Evolutionary conservation across 2,797 vertebrate genomes (phyloP).

Genomic region (Siniperca scherzeri): DNA sequence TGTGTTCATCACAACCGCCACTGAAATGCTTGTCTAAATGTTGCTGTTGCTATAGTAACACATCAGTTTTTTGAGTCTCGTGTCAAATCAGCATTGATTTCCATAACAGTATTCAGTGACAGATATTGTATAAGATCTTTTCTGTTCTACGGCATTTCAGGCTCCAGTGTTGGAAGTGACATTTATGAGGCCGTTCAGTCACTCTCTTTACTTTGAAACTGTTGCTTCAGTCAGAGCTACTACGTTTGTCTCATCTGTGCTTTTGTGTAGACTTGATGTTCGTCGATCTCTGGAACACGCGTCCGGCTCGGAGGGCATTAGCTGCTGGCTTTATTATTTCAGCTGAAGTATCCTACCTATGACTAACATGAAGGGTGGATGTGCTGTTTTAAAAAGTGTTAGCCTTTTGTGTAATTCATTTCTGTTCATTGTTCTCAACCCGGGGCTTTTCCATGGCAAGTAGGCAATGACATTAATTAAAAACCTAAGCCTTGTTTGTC

Average conservation of each 20-base stretch:
- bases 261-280: constrained; percentile 49
- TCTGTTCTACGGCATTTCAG: constrained; percentile 42
- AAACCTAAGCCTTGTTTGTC: constrained; percentile 63
- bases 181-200: constrained; percentile 18
- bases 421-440: constrained; percentile 61
- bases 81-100: constrained; percentile 37
- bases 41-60: constrained; percentile 66
- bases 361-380: constrained; percentile 64
- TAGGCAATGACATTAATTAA: constrained; percentile 54
- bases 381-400: constrained; percentile 67
- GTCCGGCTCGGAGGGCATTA: constrained; percentile 23
- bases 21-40: constrained; percentile 12
- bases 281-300: constrained; percentile 30
- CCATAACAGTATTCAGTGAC: constrained; percentile 13
- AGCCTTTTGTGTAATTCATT: constrained; percentile 64
- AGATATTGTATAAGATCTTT: constrained; percentile 10
- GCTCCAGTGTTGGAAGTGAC: constrained; percentile 20
- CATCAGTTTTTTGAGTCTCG: constrained; percentile 17
- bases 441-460: constrained; percentile 53
- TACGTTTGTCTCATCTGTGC: constrained; percentile 23
- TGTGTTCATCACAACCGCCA: constrained; percentile 11
- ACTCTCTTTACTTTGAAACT: constrained; percentile 15
- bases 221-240: constrained; percentile 17
- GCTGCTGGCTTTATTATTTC: constrained; percentile 38
- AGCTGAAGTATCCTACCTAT: constrained; percentile 41